Base-by-base conservation (phyloP, 2,888 invertebrate genomes). In the Limenitis camilla region DNA sequence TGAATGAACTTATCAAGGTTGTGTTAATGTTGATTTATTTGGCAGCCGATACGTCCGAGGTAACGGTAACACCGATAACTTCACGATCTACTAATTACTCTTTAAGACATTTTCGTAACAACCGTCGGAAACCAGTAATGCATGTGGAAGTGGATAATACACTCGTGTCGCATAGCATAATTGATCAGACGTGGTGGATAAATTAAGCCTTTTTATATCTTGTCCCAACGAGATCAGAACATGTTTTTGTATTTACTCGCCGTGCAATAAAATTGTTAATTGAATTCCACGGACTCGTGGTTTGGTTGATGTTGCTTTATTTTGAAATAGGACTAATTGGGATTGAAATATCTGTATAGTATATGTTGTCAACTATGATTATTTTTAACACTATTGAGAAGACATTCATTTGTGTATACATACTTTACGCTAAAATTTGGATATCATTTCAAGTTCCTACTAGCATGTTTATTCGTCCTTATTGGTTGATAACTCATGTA, bases 181-280 rank as follows among this genome's bases (percentile, higher is more conserved):
- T 67, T 67, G 68, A 65, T 67, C 63, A 61, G 64, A 66, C 67
- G 60, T 61, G 59, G 58, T 61, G 62, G 62, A 67, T 72, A 67
- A 68, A 69, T 65, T 65, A 60, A 63, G 57, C 57, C 61, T 65
- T 68, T 68, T 71, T 69, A 69, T 67, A 63, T 54, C 52, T 48
- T 62, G 61, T 61, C 58, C 53, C 62, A 56, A 62, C 61, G 65
- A 62, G 64, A 57, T 56, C 59, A 51, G 58, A 64, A 67, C 69
- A 63, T 66, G 70, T 70, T 69, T 65, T 69, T 66, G 64, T 66
- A 59, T 65, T 67, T 64, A 63, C 63, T 60, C 60, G 60, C 55
- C 53, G 58, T 61, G 64, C 63, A 68, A 70, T 74, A 71, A 72
- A 70, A 68, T 65, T 59, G 61, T 59, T 70, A 66, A 69, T 70